phyloP scores from a whole-genome alignment of 2,888 invertebrate genomes.

The Carpatolechia fugitivella region DNA sequence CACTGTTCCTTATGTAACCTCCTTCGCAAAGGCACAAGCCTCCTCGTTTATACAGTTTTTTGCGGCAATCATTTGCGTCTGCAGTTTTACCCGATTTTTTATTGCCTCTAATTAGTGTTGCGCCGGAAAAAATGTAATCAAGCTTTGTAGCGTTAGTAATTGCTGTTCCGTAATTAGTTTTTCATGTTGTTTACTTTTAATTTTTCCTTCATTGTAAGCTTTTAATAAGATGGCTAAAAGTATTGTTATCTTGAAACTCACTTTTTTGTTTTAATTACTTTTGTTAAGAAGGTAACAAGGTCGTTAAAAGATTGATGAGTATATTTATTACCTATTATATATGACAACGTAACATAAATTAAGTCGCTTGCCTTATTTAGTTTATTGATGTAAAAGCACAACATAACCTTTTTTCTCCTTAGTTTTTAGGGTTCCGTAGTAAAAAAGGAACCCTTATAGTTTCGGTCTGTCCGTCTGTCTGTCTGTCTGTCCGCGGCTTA shows the following conservation, averaged over 20 bases:
- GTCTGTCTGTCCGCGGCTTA: too few species aligned
- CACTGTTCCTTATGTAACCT: too few species aligned
- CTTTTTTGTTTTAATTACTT: not conserved
- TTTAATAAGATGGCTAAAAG: not conserved
- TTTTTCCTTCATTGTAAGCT: not conserved
- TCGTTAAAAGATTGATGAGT: too few species aligned
- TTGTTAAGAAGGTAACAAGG: not conserved
- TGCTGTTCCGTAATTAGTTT: slow-evolving; percentile 15
- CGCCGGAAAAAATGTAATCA: slow-evolving; percentile 16
- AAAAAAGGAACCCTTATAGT: too few species aligned
- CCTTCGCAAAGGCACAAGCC: not conserved
- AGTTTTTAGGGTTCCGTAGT: too few species aligned
- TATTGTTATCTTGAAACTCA: not conserved
- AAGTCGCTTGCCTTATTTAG: too few species aligned
- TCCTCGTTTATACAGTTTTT: not conserved
- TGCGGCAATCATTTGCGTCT: slow-evolving; percentile 13
- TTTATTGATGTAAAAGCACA: too few species aligned
- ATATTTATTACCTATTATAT: too few species aligned
- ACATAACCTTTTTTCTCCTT: too few species aligned
- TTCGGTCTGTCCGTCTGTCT: too few species aligned
- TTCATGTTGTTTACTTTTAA: not conserved
- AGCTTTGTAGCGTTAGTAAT: slow-evolving; percentile 3
- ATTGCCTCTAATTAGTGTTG: slow-evolving; percentile 17
- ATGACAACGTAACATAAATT: too few species aligned
- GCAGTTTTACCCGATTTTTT: slow-evolving; percentile 14